Evolutionary conservation across 2,797 vertebrate genomes (phyloP), one percentile per base, ranked within the genome.

Genomic region (Acipenser ruthenus): DNA sequence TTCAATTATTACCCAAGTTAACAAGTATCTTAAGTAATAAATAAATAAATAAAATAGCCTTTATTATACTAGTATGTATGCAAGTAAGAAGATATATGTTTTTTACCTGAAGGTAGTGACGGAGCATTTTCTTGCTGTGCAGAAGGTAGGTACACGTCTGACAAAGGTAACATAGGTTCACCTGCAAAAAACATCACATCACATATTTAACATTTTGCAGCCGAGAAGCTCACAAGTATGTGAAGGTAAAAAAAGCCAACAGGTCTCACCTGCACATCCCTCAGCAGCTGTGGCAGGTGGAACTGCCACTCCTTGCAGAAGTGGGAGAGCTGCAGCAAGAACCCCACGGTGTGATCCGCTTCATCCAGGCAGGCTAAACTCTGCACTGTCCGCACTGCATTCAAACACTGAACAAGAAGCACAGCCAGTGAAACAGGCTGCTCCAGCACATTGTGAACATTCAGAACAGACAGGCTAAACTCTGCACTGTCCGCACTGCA

Each of bases 231-330:
- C 1, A 18, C 15, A 37, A 37, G 23, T 37, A 37, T 37, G 2
- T 37, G 23, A 37, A 37, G 23, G 13, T 1, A 6, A 6, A 18
- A 18, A 51, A 10, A 55, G 56, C 6, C 56, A n/a, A n/a, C 0
- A 6, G 55, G 7, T 49, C 82, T 67, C 69, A 88, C 96, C 94
- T 99, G 95, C 3, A 97, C 82, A 1, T 98, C 95, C 52, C 86
- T 78, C 74, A 99, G 92, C 68, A 99, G 91, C 73, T 94, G 92
- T 5, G 97, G 95, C 50, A 99, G 84, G 70, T 99, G 97, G 76
- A 99, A 99, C 72, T 97, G 95, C 97, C 95, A 98, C 69, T 98
- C 96, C 69, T 93, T 96, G 71, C 84, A 92, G 87, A 98, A 99
- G 83, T 85, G 94, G 0, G 97, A 97, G 15, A 99, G 94, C 80